Evolutionary conservation across 1,140 invertebrate genomes (phyloP).

Genomic region (Leptonema lineaticorne): DNA sequence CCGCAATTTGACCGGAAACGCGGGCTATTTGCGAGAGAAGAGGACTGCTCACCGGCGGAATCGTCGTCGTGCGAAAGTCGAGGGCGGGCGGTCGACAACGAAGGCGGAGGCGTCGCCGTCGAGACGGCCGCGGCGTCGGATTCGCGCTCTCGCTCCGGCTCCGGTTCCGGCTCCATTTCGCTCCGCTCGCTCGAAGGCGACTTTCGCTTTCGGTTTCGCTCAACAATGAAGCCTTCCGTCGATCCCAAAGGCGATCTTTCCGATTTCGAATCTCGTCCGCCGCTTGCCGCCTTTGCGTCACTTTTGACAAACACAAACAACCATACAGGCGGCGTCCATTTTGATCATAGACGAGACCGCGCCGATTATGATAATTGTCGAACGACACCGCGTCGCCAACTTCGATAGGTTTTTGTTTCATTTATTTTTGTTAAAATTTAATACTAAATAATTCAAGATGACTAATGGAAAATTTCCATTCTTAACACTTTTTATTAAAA

Average conservation of each 20-base stretch:
- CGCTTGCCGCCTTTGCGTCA: constrained; percentile 12
- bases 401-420: no score
- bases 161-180: constrained; percentile 51
- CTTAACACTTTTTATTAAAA: no score
- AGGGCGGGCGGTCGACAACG: no score
- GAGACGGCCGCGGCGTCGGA: neutral
- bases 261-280: neutral
- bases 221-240: neutral
- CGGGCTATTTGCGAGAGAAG: no score
- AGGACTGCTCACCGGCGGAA: no score
- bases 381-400: no score
- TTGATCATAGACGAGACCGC: constrained; percentile 23
- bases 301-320: constrained; percentile 41
- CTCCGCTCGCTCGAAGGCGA: constrained; percentile 41
- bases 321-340: constrained; percentile 39
- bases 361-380: no score
- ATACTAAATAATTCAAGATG: no score
- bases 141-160: constrained; percentile 45
- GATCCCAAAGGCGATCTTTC: constrained; percentile 13
- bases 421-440: no score
- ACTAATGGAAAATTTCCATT: no score
- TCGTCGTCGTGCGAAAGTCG: no score
- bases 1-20: no score
- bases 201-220: constrained; percentile 31
- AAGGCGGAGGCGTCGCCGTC: neutral